Conservation (phyloP, 30 jellyfish, hydroid and myxozoan genomes). For the Morbakka virulenta region DNA sequence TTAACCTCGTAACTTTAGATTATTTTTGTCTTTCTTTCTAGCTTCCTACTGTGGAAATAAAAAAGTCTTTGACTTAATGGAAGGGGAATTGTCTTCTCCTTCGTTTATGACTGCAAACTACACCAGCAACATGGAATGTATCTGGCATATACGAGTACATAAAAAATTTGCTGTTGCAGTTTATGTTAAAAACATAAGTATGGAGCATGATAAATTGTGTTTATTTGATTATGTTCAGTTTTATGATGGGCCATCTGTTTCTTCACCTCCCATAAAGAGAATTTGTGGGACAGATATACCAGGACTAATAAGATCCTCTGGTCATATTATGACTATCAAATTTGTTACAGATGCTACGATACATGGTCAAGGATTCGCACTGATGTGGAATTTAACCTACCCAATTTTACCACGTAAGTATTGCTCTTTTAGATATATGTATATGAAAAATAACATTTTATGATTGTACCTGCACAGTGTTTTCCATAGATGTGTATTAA, state of each 20-base stretch:
- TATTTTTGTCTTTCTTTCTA: too few species aligned
- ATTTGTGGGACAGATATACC: constrained; percentile 58
- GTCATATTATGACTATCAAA: constrained; percentile 40
- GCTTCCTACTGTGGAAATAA: constrained; percentile 64
- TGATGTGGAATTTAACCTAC: constrained; percentile 68
- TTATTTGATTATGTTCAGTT: constrained; percentile 64
- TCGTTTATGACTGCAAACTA: constrained; percentile 52
- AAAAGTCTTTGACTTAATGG: constrained; percentile 13
- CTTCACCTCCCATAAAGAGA: constrained; percentile 31
- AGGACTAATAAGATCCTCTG: constrained; percentile 43
- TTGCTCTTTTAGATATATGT: neutral
- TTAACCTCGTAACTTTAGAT: too few species aligned
- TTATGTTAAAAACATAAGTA: constrained; percentile 24
- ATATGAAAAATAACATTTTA: too few species aligned
- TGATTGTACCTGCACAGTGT: too few species aligned
- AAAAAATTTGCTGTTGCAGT: constrained; percentile 71
- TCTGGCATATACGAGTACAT: constrained; percentile 79
- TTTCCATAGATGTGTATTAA: too few species aligned
- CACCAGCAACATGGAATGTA: constrained; percentile 50
- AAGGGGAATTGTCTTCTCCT: constrained; percentile 64
- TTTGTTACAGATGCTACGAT: constrained; percentile 63
- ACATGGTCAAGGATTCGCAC: constrained; percentile 55
- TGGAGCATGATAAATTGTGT: constrained; percentile 81
- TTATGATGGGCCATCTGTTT: constrained; percentile 57
- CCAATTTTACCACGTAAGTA: constrained; percentile 73